Percentiles rank a stretch among this genome's conserved stretches.
Conservation (phyloP, 2,113 vertebrate species). For the Mirza zaza region DNA sequence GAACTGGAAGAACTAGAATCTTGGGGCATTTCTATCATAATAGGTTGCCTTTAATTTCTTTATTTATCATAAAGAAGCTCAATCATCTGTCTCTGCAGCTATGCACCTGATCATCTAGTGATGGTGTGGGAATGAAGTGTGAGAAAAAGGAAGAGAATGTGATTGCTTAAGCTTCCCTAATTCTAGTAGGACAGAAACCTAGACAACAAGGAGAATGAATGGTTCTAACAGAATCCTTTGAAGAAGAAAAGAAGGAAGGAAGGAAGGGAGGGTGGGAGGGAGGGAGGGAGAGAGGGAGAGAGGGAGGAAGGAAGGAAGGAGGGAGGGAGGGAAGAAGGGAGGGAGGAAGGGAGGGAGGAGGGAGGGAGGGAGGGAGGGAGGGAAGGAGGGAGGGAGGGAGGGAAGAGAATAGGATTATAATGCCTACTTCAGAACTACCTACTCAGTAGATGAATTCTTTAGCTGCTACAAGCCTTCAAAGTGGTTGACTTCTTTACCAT, state of each 20-base stretch:
- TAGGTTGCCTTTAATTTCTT: neutral
- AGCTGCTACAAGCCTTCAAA: neutral
- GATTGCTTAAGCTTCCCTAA: neutral
- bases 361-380: too few relatives aligned
- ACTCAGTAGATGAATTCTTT: neutral
- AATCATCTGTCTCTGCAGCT: neutral
- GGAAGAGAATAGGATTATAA: neutral
- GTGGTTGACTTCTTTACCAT: neutral
- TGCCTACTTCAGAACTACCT: neutral
- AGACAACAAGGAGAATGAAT: neutral
- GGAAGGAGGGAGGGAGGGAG: too few relatives aligned
- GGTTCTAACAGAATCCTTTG: neutral
- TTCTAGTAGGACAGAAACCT: neutral
- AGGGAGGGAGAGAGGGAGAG: neutral
- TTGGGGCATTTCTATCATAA: neutral
- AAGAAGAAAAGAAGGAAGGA: neutral
- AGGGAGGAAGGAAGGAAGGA: neutral
- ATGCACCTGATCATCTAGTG: neutral
- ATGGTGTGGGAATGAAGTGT: rapidly evolving
- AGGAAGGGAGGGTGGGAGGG: too few relatives aligned
- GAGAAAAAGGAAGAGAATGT: neutral
- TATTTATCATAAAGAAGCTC: neutral
- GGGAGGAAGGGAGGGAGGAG: neutral
- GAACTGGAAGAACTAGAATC: neutral
- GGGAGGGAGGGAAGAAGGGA: neutral